Conservation (phyloP, 2,888 invertebrate species). For the Teinopalpus imperialis region DNA sequence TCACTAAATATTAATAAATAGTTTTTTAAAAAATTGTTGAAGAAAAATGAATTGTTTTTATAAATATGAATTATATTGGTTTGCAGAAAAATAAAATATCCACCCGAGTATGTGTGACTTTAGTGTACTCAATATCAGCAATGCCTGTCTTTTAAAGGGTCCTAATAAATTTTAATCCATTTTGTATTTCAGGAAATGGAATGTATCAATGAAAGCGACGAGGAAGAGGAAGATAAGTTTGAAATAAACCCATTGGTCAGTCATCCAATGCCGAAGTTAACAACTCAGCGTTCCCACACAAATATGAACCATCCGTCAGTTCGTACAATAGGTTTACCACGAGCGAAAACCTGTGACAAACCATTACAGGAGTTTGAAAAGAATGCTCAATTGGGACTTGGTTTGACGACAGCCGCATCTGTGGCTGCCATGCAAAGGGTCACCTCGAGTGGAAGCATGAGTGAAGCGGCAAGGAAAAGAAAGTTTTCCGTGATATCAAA, state of each 20-base stretch:
- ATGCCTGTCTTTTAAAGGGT: too few species aligned
- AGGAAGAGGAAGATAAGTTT: constrained; percentile 82
- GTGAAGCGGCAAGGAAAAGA: constrained; percentile 75
- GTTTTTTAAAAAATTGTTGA: too few species aligned
- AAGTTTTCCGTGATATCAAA: constrained; percentile 87
- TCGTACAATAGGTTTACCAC: constrained; percentile 64
- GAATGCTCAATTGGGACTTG: constrained; percentile 47
- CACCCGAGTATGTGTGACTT: too few species aligned
- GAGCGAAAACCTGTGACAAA: constrained; percentile 75
- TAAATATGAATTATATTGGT: too few species aligned
- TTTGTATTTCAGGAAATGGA: constrained; percentile 82
- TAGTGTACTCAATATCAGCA: too few species aligned
- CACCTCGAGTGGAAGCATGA: constrained; percentile 75
- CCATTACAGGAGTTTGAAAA: constrained; percentile 69
- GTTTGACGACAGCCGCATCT: constrained; percentile 69
- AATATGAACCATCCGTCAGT: constrained; percentile 75
- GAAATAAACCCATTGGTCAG: constrained; percentile 71
- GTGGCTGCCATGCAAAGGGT: constrained; percentile 74
- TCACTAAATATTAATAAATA: too few species aligned
- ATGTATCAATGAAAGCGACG: constrained; percentile 85
- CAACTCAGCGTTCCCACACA: constrained; percentile 60
- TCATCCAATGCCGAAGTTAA: constrained; percentile 59
- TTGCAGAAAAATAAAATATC: too few species aligned
- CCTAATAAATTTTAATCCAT: too few species aligned
- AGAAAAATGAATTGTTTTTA: too few species aligned